These are phyloP conservation scores for Eubasilissa splendida DNA, from an alignment of 2,888 invertebrate genomes.

Conservation along the genomic window DNA sequence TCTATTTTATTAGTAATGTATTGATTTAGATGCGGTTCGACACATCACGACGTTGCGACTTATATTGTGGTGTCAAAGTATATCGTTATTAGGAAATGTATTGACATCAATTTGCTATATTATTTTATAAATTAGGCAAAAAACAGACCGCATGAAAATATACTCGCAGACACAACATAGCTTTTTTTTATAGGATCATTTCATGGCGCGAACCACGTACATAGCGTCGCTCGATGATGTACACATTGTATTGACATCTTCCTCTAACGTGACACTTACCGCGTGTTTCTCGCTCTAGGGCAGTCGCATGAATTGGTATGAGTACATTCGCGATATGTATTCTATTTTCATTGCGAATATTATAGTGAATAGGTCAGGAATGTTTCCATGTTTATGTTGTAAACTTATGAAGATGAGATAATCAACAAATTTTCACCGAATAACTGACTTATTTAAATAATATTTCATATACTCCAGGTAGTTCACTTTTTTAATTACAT, in stretches of 20 bases:
- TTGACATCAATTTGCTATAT: too few relatives aligned
- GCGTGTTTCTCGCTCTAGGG: constrained; percentile 28
- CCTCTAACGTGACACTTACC: constrained; percentile 22
- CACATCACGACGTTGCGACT: too few relatives aligned
- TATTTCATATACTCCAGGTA: too few relatives aligned
- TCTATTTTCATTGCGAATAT: constrained; percentile 40
- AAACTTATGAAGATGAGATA: constrained; percentile 8
- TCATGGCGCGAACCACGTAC: constrained; percentile 28
- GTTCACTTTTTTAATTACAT: neutral
- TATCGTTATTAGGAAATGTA: too few relatives aligned
- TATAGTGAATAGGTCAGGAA: constrained; percentile 55
- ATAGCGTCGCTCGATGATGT: constrained; percentile 36
- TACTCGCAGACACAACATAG: too few relatives aligned
- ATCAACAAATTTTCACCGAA: constrained; percentile 1
- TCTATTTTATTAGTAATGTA: too few relatives aligned
- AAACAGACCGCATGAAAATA: too few relatives aligned
- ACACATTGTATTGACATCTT: constrained; percentile 33
- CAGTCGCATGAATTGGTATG: neutral
- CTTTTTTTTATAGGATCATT: too few relatives aligned
- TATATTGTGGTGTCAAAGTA: too few relatives aligned
- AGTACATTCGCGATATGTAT: constrained; percentile 22
- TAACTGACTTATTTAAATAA: neutral
- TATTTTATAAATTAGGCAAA: too few relatives aligned
- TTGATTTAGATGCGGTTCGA: too few relatives aligned
- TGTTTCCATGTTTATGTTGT: constrained; percentile 29